These are phyloP conservation scores for Sesia apiformis DNA, from an alignment of 2,888 invertebrate species.

Conservation along the genomic window DNA sequence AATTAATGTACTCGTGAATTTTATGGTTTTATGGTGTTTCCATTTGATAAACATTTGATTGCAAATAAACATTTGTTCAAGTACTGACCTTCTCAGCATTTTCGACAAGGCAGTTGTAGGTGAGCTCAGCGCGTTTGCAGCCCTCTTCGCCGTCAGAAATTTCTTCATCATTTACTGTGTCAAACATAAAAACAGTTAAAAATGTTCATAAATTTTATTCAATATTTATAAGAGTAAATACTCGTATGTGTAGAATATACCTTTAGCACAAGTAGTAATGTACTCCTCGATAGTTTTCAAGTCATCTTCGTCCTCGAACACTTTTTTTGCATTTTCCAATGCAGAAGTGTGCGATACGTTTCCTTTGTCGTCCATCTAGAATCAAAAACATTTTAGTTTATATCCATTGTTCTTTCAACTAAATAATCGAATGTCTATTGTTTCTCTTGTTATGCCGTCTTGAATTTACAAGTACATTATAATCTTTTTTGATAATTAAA, in stretches of 20 bases:
- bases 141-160: conserved; percentile 4
- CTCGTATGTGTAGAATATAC: conserved; percentile 9
- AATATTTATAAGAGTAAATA: not conserved
- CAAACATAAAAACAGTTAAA: not conserved
- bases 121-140: conserved; percentile 4
- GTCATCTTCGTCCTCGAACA: conserved; percentile 3
- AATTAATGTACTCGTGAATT: too few relatives aligned
- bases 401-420: too few relatives aligned
- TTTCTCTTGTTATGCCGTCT: too few relatives aligned
- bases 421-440: too few relatives aligned
- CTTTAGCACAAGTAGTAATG: conserved; percentile 14
- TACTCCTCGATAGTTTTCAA: conserved; percentile 2
- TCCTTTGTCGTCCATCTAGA: conserved; percentile 5
- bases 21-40: too few relatives aligned
- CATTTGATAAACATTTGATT: not conserved
- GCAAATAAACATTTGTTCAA: not conserved
- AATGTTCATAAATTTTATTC: not conserved
- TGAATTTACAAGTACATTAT: too few relatives aligned
- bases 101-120: conserved; percentile 3
- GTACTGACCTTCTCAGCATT: conserved; percentile 5
- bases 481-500: too few relatives aligned
- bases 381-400: not conserved
- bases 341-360: not conserved
- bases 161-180: conserved; percentile 1
- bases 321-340: conserved; percentile 1